Evolutionary conservation across 2,888 invertebrate genomes (phyloP).

Genomic region (Hirtodrosophila histrioides): DNA sequence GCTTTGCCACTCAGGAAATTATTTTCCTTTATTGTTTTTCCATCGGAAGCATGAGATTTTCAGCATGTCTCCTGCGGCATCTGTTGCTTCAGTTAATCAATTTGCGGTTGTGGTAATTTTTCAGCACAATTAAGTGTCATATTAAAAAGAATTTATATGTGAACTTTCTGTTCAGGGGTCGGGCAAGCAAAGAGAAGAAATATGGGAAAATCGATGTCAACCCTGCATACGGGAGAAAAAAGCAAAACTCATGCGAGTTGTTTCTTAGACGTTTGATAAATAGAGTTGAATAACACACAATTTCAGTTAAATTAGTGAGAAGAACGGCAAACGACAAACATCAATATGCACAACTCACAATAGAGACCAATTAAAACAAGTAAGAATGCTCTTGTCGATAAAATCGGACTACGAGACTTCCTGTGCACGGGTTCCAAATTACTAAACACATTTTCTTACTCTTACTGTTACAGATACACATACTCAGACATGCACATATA

Average conservation of each 20-base stretch:
- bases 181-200: neutral
- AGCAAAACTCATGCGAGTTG: slow-evolving; percentile 31
- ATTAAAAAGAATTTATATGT: slow-evolving; percentile 27
- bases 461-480: no score
- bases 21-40: slow-evolving; percentile 63
- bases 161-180: slow-evolving; percentile 17
- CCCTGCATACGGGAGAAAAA: slow-evolving; percentile 17
- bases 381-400: no score
- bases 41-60: slow-evolving; percentile 27
- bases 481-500: no score
- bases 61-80: slow-evolving; percentile 37
- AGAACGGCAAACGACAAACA: slow-evolving; percentile 61
- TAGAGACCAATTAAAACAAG: no score
- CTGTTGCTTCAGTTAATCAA: slow-evolving; percentile 62
- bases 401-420: no score
- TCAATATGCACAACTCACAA: neutral
- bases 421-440: no score
- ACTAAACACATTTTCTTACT: no score
- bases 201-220: neutral
- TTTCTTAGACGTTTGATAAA: slow-evolving; percentile 56
- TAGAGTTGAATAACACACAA: slow-evolving; percentile 61
- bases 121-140: slow-evolving; percentile 55
- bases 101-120: slow-evolving; percentile 39
- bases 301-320: slow-evolving; percentile 50
- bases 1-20: slow-evolving; percentile 62